These are phyloP conservation scores for Zonitis immaculata DNA, from an alignment of 2,888 invertebrate species.

Conservation along the genomic window DNA sequence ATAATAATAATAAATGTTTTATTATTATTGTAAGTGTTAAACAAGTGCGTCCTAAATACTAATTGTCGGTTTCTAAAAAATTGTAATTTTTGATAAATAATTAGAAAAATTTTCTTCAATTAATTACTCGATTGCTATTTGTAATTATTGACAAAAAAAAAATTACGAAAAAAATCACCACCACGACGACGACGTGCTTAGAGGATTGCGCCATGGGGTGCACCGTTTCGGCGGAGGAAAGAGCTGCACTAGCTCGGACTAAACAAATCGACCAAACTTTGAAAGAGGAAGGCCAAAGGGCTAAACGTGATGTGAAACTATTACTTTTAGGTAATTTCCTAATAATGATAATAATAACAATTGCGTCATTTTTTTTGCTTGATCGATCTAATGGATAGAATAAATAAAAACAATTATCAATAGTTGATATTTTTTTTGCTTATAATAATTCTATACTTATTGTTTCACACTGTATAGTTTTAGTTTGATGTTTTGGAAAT, in stretches of 20 bases:
- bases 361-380: background rate
- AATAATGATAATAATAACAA: background rate
- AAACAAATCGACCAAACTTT: constrained; percentile 96
- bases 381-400: background rate
- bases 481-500: background rate
- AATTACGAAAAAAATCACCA: constrained; percentile 19
- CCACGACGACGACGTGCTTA: constrained; percentile 44
- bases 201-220: constrained; percentile 78
- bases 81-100: too few species aligned
- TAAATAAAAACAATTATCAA: background rate
- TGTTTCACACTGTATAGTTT: background rate
- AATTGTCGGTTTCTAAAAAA: too few species aligned
- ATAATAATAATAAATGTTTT: too few species aligned
- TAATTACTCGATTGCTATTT: too few species aligned
- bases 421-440: too few species aligned
- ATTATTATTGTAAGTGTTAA: too few species aligned
- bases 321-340: constrained; percentile 81
- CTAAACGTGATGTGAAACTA: constrained; percentile 98
- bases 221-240: constrained; percentile 99
- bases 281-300: constrained; percentile 97
- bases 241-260: constrained; percentile 96
- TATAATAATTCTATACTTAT: too few species aligned
- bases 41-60: too few species aligned
- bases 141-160: too few species aligned
- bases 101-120: too few species aligned